Conservation (phyloP, 2,888 invertebrate genomes). For the Ophonus ardosiacus region DNA sequence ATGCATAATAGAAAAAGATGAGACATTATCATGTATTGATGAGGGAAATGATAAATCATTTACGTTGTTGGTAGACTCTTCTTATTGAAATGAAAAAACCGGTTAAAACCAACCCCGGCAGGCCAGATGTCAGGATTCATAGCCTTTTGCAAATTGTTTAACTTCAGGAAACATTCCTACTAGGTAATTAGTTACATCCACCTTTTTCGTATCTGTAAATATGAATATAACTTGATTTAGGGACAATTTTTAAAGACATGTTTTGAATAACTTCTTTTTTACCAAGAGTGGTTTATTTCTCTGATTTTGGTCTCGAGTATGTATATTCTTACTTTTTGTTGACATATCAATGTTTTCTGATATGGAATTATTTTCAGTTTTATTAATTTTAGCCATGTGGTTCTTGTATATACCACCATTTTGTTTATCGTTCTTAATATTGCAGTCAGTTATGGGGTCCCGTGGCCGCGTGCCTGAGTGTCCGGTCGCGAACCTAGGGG, state of each 20-base stretch:
- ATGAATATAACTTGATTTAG: background rate
- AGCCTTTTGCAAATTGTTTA: background rate
- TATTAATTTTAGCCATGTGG: too few relatives aligned
- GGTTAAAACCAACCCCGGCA: too few relatives aligned
- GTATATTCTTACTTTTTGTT: background rate
- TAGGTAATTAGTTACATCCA: background rate
- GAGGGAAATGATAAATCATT: background rate
- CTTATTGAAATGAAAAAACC: background rate
- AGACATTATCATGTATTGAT: background rate
- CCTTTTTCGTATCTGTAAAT: background rate
- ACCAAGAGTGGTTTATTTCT: background rate
- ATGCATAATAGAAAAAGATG: background rate
- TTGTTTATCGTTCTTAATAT: too few relatives aligned
- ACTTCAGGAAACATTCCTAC: background rate
- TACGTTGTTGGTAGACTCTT: background rate
- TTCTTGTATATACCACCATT: too few relatives aligned
- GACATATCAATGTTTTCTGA: background rate
- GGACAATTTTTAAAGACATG: background rate
- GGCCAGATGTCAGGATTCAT: background rate
- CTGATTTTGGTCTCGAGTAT: background rate
- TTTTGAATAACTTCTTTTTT: background rate
- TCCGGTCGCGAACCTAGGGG: too few relatives aligned
- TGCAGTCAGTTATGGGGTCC: too few relatives aligned
- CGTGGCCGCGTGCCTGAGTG: too few relatives aligned
- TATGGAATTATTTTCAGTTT: background rate